Percentiles rank a stretch among this genome's conserved stretches.
phyloP scores from a whole-genome alignment of 2,797 vertebrate species.

The Astyanax mexicanus region DNA sequence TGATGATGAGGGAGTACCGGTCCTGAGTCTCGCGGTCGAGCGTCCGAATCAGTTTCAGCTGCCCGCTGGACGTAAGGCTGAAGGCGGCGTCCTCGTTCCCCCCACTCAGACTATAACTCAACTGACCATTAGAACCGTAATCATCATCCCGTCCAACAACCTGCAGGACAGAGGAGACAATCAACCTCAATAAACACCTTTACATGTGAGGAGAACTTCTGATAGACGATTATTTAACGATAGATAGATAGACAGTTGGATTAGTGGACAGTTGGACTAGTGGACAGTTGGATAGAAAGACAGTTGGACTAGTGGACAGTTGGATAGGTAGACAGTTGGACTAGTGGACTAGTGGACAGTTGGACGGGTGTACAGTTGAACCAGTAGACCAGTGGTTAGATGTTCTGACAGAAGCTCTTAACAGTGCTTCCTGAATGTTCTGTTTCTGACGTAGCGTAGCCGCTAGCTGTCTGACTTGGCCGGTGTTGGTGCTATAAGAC shows the following conservation, averaged over 20 bases:
- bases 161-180: constrained; percentile 68
- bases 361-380: background rate
- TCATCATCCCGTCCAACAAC: constrained; percentile 94
- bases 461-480: background rate
- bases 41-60: constrained; percentile 85
- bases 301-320: background rate
- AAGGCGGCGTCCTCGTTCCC: constrained; percentile 89
- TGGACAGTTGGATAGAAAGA: no score
- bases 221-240: no score
- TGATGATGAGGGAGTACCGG: constrained; percentile 85
- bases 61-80: constrained; percentile 86
- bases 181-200: background rate
- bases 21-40: constrained; percentile 89
- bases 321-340: background rate
- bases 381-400: no score
- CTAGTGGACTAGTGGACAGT: background rate
- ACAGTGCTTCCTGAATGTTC: background rate
- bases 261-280: background rate
- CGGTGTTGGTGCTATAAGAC: background rate
- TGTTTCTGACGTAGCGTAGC: background rate
- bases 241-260: background rate
- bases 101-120: constrained; percentile 85
- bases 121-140: constrained; percentile 87
- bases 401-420: constrained; percentile 16
- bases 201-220: no score